Percentiles rank a stretch among this genome's conserved stretches.
phyloP scores from a whole-genome alignment of 2,797 vertebrate genomes.

The Gymnothorax reevesii region DNA sequence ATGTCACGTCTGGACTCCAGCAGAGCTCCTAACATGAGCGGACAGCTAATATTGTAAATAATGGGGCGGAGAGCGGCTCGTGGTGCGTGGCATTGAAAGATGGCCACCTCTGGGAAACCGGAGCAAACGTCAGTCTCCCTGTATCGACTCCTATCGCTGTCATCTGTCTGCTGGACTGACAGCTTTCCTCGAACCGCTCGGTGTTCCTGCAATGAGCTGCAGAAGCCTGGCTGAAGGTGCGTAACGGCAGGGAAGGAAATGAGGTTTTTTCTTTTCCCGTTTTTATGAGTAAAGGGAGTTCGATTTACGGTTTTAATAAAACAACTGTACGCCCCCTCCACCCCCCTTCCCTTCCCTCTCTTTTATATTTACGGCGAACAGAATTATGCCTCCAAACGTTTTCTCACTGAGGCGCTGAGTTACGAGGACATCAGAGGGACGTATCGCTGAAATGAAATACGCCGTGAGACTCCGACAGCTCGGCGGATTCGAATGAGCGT shows the following conservation, averaged over 20 bases:
- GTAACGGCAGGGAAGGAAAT: constrained; percentile 41
- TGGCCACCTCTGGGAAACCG: constrained; percentile 27
- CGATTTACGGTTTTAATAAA: constrained; percentile 73
- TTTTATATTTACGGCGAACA: constrained; percentile 61
- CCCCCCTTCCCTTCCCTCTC: constrained; percentile 43
- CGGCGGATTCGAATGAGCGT: constrained; percentile 56
- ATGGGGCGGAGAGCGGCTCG: too few relatives aligned
- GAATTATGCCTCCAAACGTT: constrained; percentile 67
- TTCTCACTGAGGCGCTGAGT: constrained; percentile 56
- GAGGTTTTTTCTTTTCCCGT: constrained; percentile 1
- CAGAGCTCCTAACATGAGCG: not conserved
- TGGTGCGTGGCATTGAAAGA: constrained; percentile 13
- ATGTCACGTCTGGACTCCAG: not conserved
- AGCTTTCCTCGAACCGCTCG: not conserved
- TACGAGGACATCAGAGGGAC: constrained; percentile 64
- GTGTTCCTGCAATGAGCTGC: constrained; percentile 41
- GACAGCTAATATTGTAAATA: constrained; percentile 5
- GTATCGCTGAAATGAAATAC: constrained; percentile 64
- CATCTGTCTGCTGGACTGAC: constrained; percentile 68
- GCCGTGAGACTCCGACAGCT: constrained; percentile 33
- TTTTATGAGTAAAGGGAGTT: constrained; percentile 37
- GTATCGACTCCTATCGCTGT: constrained; percentile 46
- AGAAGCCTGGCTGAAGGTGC: constrained; percentile 48
- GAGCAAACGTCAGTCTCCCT: constrained; percentile 13
- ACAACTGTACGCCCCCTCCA: constrained; percentile 57